These are phyloP conservation scores for Vombatus ursinus DNA, from an alignment of 2,113 vertebrate genomes.

Conservation along the genomic window DNA sequence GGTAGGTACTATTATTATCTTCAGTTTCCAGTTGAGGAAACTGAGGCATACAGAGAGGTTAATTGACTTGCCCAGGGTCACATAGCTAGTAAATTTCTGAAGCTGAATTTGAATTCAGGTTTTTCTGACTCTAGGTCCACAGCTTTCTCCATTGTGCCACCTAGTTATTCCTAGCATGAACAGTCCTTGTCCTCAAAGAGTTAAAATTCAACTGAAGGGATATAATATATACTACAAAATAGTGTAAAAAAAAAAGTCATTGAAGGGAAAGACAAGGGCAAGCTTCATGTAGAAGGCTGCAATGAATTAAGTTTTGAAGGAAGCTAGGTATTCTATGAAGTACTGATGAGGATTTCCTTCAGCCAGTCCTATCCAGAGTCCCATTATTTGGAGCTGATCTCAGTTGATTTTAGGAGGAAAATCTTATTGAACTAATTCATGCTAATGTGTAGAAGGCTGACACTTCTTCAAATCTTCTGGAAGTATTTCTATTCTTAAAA, in stretches of 20 bases:
- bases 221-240: neutral
- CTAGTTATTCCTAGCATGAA: slow-evolving; percentile 2
- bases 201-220: neutral
- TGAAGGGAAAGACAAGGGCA: neutral
- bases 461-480: neutral
- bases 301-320: neutral
- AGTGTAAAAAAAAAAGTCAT: neutral
- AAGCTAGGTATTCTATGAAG: neutral
- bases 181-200: slow-evolving; percentile 9
- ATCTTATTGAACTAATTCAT: neutral
- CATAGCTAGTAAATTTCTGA: neutral
- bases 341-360: neutral
- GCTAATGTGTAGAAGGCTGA: neutral
- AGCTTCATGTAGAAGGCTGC: neutral
- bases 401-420: neutral
- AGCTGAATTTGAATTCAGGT: neutral
- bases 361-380: neutral
- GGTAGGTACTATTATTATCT: neutral
- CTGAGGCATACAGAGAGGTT: neutral
- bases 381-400: neutral
- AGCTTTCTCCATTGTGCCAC: neutral
- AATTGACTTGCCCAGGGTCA: neutral
- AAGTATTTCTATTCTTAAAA: neutral
- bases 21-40: slow-evolving; percentile 18
- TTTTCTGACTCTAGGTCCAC: neutral